Evolutionary conservation across 2,113 vertebrate species (phyloP).

Genomic region (Lophochroa leadbeateri): DNA sequence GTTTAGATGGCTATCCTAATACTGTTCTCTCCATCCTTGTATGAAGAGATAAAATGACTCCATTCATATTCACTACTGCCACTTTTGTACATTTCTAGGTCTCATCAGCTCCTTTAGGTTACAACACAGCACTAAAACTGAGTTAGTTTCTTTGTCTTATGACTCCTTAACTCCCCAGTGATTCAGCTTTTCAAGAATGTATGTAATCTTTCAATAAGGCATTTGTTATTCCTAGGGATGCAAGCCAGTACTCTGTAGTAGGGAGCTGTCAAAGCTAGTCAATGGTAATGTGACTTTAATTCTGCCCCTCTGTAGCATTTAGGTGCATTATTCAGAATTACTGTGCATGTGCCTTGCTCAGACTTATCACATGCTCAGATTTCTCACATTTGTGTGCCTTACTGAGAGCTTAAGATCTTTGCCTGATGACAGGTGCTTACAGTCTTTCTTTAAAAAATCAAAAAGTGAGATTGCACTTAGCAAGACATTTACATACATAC

Average conservation of each 20-base stretch:
- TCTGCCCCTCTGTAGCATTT: neutral
- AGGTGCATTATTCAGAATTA: neutral
- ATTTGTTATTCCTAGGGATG: neutral
- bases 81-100: neutral
- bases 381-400: neutral
- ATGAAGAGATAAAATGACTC: neutral
- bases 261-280: neutral
- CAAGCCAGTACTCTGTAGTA: neutral
- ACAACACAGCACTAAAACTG: neutral
- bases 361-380: neutral
- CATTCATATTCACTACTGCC: neutral
- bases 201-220: neutral
- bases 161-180: neutral
- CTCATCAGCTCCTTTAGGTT: neutral
- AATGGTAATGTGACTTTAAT: neutral
- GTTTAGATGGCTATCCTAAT: neutral
- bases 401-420: neutral
- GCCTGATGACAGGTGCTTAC: neutral
- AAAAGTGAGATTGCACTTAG: neutral
- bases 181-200: neutral
- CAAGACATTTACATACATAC: neutral
- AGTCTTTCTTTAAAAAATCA: neutral
- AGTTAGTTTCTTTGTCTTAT: neutral
- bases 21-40: neutral
- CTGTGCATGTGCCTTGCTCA: neutral